A percentile compares a stretch with the other conserved stretches of the same genome.
Evolutionary conservation across 1,140 invertebrate genomes (phyloP).

Genomic region (Apis cerana): DNA sequence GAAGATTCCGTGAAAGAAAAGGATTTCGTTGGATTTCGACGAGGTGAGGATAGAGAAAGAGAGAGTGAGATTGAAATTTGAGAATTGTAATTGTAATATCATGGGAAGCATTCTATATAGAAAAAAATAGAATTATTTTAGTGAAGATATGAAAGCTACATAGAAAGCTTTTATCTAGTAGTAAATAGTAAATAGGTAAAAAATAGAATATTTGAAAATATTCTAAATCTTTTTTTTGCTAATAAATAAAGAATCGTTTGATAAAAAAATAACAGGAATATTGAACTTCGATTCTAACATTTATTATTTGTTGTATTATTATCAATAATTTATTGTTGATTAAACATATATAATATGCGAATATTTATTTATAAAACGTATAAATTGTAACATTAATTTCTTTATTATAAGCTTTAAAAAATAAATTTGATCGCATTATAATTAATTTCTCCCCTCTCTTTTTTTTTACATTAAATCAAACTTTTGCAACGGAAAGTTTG

Average conservation of each 20-base stretch:
- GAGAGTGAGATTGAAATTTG: too few species aligned
- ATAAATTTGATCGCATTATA: too few species aligned
- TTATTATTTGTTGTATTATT: too few species aligned
- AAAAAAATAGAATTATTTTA: background rate
- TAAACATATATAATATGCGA: background rate
- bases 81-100: too few species aligned
- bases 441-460: too few species aligned
- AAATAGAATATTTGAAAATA: background rate
- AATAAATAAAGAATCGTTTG: background rate
- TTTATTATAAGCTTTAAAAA: background rate
- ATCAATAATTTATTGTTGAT: background rate
- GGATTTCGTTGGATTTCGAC: background rate
- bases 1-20: background rate
- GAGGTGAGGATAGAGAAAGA: too few species aligned
- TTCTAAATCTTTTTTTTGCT: background rate
- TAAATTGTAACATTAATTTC: background rate
- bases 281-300: too few species aligned
- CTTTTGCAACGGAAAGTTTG: background rate
- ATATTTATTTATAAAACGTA: background rate
- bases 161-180: conserved; percentile 13
- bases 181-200: background rate
- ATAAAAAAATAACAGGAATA: too few species aligned
- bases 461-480: background rate
- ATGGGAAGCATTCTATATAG: background rate
- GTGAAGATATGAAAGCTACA: background rate